Evolutionary conservation across 1,140 invertebrate species (phyloP).

Genomic region (Branchinecta lindahli): DNA sequence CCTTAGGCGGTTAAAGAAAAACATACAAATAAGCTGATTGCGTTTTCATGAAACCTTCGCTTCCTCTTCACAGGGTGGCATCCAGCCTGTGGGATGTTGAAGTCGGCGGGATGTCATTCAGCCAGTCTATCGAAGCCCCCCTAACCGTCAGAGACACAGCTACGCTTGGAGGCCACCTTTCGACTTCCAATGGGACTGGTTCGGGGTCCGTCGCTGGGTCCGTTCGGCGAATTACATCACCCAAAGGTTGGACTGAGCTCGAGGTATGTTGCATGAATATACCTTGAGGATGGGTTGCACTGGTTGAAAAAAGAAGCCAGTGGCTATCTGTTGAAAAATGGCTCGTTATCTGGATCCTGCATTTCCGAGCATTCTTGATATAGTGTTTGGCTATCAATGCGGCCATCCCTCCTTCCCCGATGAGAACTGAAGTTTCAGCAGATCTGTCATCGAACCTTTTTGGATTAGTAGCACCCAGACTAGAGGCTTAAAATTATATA

Average conservation of each 20-base stretch:
- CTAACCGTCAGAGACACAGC: constrained; percentile 67
- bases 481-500: no score
- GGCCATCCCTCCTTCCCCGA: no score
- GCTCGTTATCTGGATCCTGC: no score
- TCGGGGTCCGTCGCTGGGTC: constrained; percentile 53
- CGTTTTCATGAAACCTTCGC: background rate
- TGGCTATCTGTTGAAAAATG: no score
- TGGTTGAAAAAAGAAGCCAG: no score
- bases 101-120: constrained; percentile 75
- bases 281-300: constrained; percentile 16
- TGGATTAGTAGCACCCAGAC: no score
- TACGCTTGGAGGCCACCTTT: constrained; percentile 58
- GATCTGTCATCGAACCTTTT: no score
- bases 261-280: constrained; percentile 33
- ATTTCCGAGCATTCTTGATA: no score
- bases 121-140: constrained; percentile 82
- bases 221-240: constrained; percentile 55
- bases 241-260: constrained; percentile 66
- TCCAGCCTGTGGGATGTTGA: constrained; percentile 56
- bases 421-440: no score
- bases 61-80: constrained; percentile 34
- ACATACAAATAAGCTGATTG: no score
- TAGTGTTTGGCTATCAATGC: no score
- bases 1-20: no score
- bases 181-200: constrained; percentile 70